phyloP scores from a whole-genome alignment of 2,113 vertebrate species.

The Paramormyrops kingsleyae region DNA sequence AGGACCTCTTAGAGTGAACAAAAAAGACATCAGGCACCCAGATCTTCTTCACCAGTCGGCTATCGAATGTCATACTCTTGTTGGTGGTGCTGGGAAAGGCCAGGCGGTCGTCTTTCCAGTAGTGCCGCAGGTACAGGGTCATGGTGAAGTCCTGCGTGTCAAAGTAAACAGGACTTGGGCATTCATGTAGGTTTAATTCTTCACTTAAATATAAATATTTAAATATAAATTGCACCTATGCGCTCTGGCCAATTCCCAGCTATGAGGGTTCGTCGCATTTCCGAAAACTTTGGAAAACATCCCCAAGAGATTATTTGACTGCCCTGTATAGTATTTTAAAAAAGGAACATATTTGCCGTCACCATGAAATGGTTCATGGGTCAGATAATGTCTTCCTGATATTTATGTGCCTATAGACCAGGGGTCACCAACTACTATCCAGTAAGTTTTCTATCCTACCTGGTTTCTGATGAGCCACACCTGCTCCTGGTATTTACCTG shows the following conservation, averaged over 20 bases:
- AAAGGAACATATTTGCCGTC: background rate
- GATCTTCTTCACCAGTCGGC: conserved; percentile 88
- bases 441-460: too few species aligned
- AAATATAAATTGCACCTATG: background rate
- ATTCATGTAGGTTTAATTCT: background rate
- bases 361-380: background rate
- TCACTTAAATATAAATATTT: too few species aligned
- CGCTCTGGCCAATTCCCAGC: background rate
- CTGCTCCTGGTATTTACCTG: too few species aligned
- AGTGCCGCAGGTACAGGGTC: conserved; percentile 90
- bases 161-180: background rate
- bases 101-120: conserved; percentile 90
- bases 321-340: background rate
- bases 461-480: too few species aligned
- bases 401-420: background rate
- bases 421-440: too few species aligned
- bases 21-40: conserved; percentile 96
- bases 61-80: conserved; percentile 93
- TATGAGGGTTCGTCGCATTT: background rate
- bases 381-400: background rate
- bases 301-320: background rate
- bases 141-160: conserved; percentile 84
- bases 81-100: conserved; percentile 82
- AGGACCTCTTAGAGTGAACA: conserved; percentile 91
- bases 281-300: background rate